A percentile compares a stretch with the other conserved stretches of the same genome.
Conservation (phyloP, 2,888 invertebrate species). For the Eueremaeus valkanovi region DNA sequence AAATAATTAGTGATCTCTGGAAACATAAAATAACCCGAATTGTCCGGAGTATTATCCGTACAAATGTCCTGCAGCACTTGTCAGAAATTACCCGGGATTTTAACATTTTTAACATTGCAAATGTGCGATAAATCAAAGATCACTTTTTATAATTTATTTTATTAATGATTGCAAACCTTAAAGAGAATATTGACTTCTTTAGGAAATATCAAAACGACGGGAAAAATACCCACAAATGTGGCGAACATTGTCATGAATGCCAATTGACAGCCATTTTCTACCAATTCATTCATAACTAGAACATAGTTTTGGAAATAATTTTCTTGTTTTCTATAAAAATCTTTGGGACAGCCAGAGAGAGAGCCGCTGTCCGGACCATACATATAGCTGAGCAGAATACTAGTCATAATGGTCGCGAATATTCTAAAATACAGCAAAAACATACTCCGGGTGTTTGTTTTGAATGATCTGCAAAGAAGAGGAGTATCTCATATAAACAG, state of each 20-base stretch:
- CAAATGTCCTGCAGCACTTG: no score
- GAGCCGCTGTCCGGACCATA: not conserved
- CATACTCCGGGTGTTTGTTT: not conserved
- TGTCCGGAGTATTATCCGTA: no score
- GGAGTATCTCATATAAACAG: not conserved
- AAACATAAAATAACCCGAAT: no score
- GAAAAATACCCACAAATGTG: slow-evolving; percentile 93
- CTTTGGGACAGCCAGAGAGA: not conserved
- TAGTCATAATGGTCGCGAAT: not conserved
- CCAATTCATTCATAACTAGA: slow-evolving; percentile 46
- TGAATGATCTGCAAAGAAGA: not conserved
- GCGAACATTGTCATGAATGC: slow-evolving; percentile 83
- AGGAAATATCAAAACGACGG: slow-evolving; percentile 85
- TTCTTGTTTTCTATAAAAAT: not conserved
- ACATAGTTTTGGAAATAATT: not conserved
- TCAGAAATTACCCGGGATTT: no score
- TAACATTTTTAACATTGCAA: no score
- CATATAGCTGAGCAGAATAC: not conserved
- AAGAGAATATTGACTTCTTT: slow-evolving; percentile 71
- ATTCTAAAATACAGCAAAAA: not conserved
- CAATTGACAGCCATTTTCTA: slow-evolving; percentile 76
- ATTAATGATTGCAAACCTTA: not conserved
- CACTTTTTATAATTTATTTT: no score
- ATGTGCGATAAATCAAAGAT: no score
- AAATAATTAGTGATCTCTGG: no score